Conservation (phyloP, 2,888 invertebrate species). For the Glaucopsyche alexis region DNA sequence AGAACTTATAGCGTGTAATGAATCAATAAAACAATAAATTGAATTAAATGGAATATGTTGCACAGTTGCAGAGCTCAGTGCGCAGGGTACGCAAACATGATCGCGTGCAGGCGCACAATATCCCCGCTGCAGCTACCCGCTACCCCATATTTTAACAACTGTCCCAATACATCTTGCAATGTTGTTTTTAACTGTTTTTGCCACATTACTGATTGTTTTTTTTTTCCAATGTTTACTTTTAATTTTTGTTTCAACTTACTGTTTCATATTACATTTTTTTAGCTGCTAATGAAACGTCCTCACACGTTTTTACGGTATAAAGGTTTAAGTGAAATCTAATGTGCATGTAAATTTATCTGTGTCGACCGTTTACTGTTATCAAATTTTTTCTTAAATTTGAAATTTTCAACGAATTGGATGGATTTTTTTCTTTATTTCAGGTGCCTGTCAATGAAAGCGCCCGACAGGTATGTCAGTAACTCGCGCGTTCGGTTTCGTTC, state of each 20-base stretch:
- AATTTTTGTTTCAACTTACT: constrained; percentile 67
- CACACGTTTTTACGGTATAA: constrained; percentile 44
- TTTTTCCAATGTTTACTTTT: constrained; percentile 72
- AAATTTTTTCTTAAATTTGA: constrained; percentile 67
- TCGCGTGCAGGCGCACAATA: constrained; percentile 74
- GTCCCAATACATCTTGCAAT: constrained; percentile 81
- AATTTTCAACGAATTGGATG: constrained; percentile 82
- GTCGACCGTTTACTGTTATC: constrained; percentile 49
- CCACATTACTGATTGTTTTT: constrained; percentile 74
- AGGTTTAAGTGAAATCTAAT: constrained; percentile 35
- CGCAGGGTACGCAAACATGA: constrained; percentile 55
- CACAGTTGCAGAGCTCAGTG: constrained; percentile 36
- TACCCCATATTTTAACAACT: constrained; percentile 81
- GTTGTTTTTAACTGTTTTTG: constrained; percentile 79
- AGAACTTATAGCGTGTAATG: constrained; percentile 30
- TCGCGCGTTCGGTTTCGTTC: constrained; percentile 73
- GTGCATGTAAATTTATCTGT: constrained; percentile 80
- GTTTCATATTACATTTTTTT: constrained; percentile 42
- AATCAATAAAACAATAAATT: constrained; percentile 41
- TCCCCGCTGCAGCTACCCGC: constrained; percentile 50
- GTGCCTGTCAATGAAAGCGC: constrained; percentile 88
- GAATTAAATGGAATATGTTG: constrained; percentile 32
- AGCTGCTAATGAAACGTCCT: background rate
- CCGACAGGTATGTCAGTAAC: constrained; percentile 84
- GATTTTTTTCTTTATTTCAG: constrained; percentile 85